Percentiles rank a stretch among this genome's conserved stretches.
Evolutionary conservation across 1,140 invertebrate species (phyloP).

Genomic region (Trichonephila clavata): DNA sequence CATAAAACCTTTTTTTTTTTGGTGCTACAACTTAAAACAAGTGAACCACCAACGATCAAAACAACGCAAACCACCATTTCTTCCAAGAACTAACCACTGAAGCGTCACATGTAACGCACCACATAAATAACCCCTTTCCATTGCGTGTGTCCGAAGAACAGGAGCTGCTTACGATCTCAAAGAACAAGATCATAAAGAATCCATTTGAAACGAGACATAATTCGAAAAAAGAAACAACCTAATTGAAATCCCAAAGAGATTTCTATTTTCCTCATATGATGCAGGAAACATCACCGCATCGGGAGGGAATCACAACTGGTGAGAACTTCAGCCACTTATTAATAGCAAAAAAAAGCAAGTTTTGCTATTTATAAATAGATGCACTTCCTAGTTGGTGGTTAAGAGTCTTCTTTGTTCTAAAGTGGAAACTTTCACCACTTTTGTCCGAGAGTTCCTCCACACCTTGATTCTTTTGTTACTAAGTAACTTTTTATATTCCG

Average conservation of each 20-base stretch:
- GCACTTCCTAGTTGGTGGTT: slow-evolving; percentile 11
- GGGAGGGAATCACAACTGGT: neutral
- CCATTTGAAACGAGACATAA: neutral
- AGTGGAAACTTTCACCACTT: slow-evolving; percentile 39
- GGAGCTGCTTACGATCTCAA: neutral
- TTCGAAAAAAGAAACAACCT: slow-evolving; percentile 10
- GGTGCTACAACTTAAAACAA: too few relatives aligned
- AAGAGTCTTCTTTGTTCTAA: slow-evolving; percentile 17
- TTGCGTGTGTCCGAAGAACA: neutral
- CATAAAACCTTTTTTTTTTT: too few relatives aligned
- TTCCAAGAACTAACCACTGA: neutral
- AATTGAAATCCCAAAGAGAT: neutral
- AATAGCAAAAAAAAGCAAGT: slow-evolving; percentile 37
- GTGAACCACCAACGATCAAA: neutral
- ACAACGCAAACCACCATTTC: neutral
- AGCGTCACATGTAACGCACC: neutral
- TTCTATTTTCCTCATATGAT: neutral
- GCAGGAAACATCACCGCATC: neutral
- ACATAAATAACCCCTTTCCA: neutral
- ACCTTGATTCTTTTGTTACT: slow-evolving; percentile 36
- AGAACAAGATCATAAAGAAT: slow-evolving; percentile 7
- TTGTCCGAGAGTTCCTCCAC: slow-evolving; percentile 26
- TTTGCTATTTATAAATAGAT: slow-evolving; percentile 46
- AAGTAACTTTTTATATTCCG: slow-evolving; percentile 36
- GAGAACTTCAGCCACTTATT: neutral